Evolutionary conservation across 2,113 vertebrate species (phyloP), one percentile per base, ranked within the genome.

Genomic region (Prinia subflava): DNA sequence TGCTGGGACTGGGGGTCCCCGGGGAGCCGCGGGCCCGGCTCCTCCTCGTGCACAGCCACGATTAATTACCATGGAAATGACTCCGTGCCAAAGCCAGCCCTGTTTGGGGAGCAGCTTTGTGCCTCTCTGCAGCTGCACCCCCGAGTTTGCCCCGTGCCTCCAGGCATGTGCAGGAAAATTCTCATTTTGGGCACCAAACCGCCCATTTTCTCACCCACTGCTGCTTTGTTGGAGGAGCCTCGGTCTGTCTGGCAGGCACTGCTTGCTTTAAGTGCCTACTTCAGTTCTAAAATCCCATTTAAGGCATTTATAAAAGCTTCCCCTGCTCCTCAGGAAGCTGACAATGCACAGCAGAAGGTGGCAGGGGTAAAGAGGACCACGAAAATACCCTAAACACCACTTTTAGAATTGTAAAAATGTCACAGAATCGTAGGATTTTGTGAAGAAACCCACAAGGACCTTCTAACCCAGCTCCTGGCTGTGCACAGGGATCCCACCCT

Each of bases 21-120:
- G 3, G 92, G 92, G 93, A 93, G 47, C 73, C 23, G 63, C 15
- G 4, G 13, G 42, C 83, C 75, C 25, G 15, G 3, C n/a, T 53
- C 52, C 84, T 93, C 52, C 31, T 16, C 69, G 7, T 49, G 64
- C 81, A 77, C 69, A 81, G 42, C 50, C 52, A 73, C 90, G 69
- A 69, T 96, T 97, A 97, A 97, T 98, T 98, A 97, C 97, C 94
- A 97, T 97, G 97, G 94, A 98, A 98, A 98, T 97, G 89, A 95
- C 68, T 94, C 92, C 42, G 28, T 30, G 68, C 95, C 85, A 86
- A 92, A 30, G 55, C 77, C 89, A 65, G 62, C 28, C 92, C 77
- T 53, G 15, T 24, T 70, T 47, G 21, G 46, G 63, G 60, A 75
- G 63, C 63, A 6, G 11, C 16, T 16, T 23, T 7, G 3, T 1